Evolutionary conservation across 2,888 invertebrate species (phyloP).

Genomic region (Elmis aenea): DNA sequence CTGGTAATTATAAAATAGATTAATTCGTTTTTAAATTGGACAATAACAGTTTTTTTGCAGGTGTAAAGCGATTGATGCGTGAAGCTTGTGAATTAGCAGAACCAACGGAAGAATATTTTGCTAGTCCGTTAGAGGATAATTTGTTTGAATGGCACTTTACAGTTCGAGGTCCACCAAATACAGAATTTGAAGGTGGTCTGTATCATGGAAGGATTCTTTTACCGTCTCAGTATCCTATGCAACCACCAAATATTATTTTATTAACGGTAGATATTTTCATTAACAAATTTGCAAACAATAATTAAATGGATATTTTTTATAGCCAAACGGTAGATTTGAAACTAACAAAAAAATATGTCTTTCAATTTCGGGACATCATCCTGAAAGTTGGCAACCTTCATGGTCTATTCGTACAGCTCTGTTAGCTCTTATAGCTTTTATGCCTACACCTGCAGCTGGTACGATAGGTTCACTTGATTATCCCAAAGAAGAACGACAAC

Average conservation of each 20-base stretch:
- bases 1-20: slow-evolving; percentile 45
- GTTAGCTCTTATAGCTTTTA: slow-evolving; percentile 87
- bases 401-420: slow-evolving; percentile 94
- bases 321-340: slow-evolving; percentile 94
- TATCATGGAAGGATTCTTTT: slow-evolving; percentile 90
- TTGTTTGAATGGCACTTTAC: slow-evolving; percentile 98
- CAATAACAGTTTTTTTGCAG: slow-evolving; percentile 46
- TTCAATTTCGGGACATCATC: slow-evolving; percentile 93
- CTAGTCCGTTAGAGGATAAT: slow-evolving; percentile 89
- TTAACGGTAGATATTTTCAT: slow-evolving; percentile 60
- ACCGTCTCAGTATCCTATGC: slow-evolving; percentile 95
- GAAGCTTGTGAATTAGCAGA: slow-evolving; percentile 83
- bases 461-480: slow-evolving; percentile 91
- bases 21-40: slow-evolving; percentile 1
- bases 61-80: slow-evolving; percentile 89
- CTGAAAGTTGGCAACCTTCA: slow-evolving; percentile 97
- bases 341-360: slow-evolving; percentile 91
- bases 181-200: slow-evolving; percentile 85
- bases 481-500: slow-evolving; percentile 73
- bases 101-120: slow-evolving; percentile 85
- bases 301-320: slow-evolving; percentile 23
- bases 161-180: slow-evolving; percentile 79
- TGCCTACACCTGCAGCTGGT: slow-evolving; percentile 86
- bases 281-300: background rate
- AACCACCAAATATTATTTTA: slow-evolving; percentile 91